Evolutionary conservation across 2,888 invertebrate genomes (phyloP).

Genomic region (Sceliomorpha sp.): DNA sequence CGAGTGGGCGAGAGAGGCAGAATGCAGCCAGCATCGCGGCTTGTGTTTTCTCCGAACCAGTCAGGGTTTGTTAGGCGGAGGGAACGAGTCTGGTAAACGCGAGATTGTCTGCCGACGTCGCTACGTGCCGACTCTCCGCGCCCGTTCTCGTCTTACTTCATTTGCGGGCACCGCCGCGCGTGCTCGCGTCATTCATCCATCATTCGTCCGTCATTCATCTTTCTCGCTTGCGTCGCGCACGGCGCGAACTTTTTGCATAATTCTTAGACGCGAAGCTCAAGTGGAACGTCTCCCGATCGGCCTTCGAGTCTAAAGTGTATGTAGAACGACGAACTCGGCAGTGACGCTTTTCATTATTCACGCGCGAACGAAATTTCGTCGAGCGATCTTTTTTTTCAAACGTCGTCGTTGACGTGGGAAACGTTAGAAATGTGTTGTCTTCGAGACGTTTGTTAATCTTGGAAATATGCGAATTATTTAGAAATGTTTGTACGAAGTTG

Average conservation of each 20-base stretch:
- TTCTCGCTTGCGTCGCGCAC: not conserved
- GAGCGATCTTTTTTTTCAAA: no score
- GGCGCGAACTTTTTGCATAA: no score
- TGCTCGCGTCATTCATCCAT: constrained; percentile 6
- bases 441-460: no score
- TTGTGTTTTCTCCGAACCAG: constrained; percentile 49
- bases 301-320: not conserved
- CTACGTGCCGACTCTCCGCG: constrained; percentile 26
- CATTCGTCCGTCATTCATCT: constrained; percentile 10
- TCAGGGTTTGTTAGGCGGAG: constrained; percentile 51
- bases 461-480: no score
- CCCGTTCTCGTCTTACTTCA: constrained; percentile 1
- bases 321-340: constrained; percentile 2
- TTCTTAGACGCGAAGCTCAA: not conserved
- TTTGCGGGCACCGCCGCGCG: no score
- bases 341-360: not conserved
- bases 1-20: constrained; percentile 50
- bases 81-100: constrained; percentile 35
- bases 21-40: constrained; percentile 34
- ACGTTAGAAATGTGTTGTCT: no score
- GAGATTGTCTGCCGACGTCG: constrained; percentile 13
- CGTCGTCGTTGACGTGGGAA: no score
- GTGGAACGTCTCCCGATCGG: not conserved
- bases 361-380: no score
- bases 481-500: no score